Percentiles rank a stretch among this genome's conserved stretches.
Evolutionary conservation across 2,888 invertebrate genomes (phyloP).

Genomic region (Boloria selene): DNA sequence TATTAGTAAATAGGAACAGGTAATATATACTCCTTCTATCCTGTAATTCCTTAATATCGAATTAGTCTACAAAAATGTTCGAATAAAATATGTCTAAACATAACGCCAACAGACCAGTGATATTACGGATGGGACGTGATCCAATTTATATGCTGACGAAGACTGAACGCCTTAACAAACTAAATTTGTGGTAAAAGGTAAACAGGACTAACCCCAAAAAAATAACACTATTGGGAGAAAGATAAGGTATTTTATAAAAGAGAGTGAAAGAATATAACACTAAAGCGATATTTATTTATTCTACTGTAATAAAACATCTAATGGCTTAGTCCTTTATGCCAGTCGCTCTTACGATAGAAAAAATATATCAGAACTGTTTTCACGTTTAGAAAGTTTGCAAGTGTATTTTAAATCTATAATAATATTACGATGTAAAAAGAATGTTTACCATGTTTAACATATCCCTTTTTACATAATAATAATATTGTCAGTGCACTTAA

Average conservation of each 20-base stretch:
- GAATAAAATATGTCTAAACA: conserved; percentile 12
- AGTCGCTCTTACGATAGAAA: not conserved
- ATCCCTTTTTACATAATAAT: too few species aligned
- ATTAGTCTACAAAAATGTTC: not conserved
- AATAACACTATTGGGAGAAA: not conserved
- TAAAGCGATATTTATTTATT: too few species aligned
- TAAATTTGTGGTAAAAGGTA: not conserved
- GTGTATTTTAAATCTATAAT: not conserved
- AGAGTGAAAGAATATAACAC: too few species aligned
- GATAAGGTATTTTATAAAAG: too few species aligned
- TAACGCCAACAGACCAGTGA: conserved; percentile 4
- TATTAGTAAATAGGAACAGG: too few species aligned
- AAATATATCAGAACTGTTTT: not conserved
- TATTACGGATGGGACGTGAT: conserved; percentile 25
- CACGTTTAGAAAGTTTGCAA: not conserved
- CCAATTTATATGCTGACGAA: conserved; percentile 29
- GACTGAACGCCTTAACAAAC: conserved; percentile 13
- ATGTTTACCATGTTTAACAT: too few species aligned
- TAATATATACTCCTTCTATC: too few species aligned
- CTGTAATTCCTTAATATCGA: too few species aligned
- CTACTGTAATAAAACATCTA: too few species aligned
- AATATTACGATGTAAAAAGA: too few species aligned
- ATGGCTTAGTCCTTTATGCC: too few species aligned
- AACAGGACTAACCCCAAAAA: not conserved
- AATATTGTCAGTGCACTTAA: too few species aligned